These are phyloP conservation scores for Desmodus rotundus DNA, from an alignment of 2,113 vertebrate species.

Conservation along the genomic window DNA sequence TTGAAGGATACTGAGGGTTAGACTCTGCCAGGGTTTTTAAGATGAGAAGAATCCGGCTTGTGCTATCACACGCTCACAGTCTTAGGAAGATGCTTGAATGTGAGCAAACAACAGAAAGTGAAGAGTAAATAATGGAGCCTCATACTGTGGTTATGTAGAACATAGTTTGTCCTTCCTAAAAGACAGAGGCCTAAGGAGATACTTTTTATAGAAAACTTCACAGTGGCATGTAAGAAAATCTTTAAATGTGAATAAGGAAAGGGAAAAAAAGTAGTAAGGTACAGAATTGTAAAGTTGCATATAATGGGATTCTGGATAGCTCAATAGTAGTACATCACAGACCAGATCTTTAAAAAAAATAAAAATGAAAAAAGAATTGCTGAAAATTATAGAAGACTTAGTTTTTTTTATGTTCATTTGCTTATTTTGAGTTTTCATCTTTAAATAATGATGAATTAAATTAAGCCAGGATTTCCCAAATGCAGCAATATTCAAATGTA, in stretches of 20 bases:
- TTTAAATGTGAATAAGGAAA: neutral
- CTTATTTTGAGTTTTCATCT: neutral
- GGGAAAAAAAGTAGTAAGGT: neutral
- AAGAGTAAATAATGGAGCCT: neutral
- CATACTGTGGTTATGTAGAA: neutral
- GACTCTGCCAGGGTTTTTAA: neutral
- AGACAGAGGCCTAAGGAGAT: neutral
- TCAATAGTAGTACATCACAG: neutral
- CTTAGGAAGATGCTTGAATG: neutral
- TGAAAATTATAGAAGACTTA: neutral
- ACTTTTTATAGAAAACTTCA: neutral
- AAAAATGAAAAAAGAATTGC: neutral
- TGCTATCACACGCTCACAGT: neutral
- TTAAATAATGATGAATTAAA: neutral
- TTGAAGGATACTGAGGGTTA: neutral
- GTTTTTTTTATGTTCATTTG: neutral
- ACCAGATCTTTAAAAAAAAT: neutral
- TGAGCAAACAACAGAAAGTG: neutral
- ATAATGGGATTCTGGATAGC: neutral
- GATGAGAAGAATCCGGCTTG: neutral
- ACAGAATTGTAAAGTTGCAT: neutral
- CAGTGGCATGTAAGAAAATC: neutral
- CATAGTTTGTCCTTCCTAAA: neutral
- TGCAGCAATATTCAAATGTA: neutral
- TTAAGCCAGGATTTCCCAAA: neutral